Conservation (phyloP, 2,888 invertebrate genomes). For the Boloria selene region DNA sequence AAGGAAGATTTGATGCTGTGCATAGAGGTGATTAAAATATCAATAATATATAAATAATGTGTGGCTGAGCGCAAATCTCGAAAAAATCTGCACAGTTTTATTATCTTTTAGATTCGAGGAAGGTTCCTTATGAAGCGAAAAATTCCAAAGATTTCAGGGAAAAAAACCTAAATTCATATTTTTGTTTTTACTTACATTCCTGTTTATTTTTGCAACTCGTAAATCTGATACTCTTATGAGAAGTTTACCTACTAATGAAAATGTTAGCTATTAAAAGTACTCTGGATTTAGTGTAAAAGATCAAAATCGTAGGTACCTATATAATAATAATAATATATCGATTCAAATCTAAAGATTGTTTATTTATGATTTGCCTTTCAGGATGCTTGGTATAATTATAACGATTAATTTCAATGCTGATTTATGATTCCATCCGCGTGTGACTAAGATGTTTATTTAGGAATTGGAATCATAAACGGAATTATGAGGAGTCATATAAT, state of each 20-base stretch:
- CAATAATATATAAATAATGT: background rate
- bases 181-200: too few species aligned
- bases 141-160: too few species aligned
- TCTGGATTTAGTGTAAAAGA: constrained; percentile 44
- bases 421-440: constrained; percentile 42
- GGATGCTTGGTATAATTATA: constrained; percentile 42
- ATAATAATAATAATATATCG: constrained; percentile 14
- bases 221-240: background rate
- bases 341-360: constrained; percentile 25
- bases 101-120: too few species aligned
- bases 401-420: constrained; percentile 47
- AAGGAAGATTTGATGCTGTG: constrained; percentile 91
- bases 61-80: too few species aligned
- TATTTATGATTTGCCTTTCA: constrained; percentile 25
- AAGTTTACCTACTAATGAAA: constrained; percentile 32
- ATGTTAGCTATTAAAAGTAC: constrained; percentile 43
- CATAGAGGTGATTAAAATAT: constrained; percentile 71
- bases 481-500: constrained; percentile 26
- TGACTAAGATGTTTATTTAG: constrained; percentile 41
- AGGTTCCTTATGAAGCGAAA: too few species aligned
- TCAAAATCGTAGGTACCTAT: constrained; percentile 41
- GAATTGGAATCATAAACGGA: constrained; percentile 34
- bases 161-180: too few species aligned
- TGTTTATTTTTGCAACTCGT: too few species aligned
- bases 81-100: too few species aligned